A percentile compares a stretch with the other conserved stretches of the same genome.
These are phyloP conservation scores for Coenonympha glycerion DNA, from an alignment of 2,888 invertebrate species.

Conservation along the genomic window DNA sequence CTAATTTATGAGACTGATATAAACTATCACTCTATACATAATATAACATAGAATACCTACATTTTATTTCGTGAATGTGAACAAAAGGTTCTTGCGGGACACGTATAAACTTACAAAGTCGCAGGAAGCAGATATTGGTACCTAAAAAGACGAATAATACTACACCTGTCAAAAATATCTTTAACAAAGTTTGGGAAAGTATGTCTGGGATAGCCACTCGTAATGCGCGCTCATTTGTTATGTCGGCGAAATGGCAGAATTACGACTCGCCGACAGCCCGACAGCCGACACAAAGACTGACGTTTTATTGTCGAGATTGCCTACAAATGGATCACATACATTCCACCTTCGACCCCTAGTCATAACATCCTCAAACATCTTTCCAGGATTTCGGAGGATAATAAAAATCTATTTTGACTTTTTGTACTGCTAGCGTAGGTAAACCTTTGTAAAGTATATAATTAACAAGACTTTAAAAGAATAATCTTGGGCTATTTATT, in stretches of 20 bases:
- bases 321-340: conserved; percentile 62
- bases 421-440: background rate
- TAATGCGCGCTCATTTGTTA: conserved; percentile 69
- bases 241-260: conserved; percentile 58
- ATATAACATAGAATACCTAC: too few species aligned
- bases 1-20: too few species aligned
- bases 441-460: too few species aligned
- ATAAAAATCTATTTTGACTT: background rate
- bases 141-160: conserved; percentile 1
- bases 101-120: too few species aligned
- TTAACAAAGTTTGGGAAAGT: conserved; percentile 34
- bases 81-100: too few species aligned
- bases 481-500: too few species aligned
- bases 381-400: conserved; percentile 17
- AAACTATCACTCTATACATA: too few species aligned
- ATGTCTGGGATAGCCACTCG: conserved; percentile 45
- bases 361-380: conserved; percentile 26
- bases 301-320: conserved; percentile 66
- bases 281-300: conserved; percentile 61
- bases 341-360: conserved; percentile 40
- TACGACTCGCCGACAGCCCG: conserved; percentile 52
- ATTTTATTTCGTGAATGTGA: too few species aligned
- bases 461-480: too few species aligned
- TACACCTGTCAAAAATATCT: conserved; percentile 13
- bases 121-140: too few species aligned